A percentile compares a stretch with the other conserved stretches of the same genome.
Evolutionary conservation across 2,113 vertebrate genomes (phyloP).

Genomic region (Atractosteus spatula): DNA sequence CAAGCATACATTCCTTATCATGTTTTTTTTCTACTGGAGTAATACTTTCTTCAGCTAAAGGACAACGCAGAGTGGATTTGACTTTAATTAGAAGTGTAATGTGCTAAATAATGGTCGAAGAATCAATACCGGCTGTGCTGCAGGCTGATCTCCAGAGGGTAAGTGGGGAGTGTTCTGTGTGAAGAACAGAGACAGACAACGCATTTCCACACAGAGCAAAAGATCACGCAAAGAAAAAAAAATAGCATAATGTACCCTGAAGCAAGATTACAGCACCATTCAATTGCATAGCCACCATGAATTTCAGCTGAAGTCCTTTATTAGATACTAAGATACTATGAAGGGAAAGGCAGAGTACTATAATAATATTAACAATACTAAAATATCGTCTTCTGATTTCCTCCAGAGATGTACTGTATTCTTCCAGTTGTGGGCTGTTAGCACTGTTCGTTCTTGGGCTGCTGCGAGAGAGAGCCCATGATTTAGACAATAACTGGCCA

Average conservation of each 20-base stretch:
- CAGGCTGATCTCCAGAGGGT: not conserved
- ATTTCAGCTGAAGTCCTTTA: too few relatives aligned
- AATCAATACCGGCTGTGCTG: not conserved
- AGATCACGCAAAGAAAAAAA: not conserved
- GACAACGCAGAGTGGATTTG: not conserved
- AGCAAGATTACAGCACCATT: not conserved
- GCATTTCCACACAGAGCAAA: not conserved
- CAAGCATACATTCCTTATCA: not conserved
- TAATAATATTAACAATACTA: too few relatives aligned
- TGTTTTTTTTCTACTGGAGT: not conserved
- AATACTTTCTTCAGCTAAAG: not conserved
- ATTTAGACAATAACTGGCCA: slow-evolving; percentile 27
- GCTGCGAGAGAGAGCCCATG: slow-evolving; percentile 13
- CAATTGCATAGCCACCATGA: not conserved
- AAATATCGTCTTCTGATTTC: not conserved
- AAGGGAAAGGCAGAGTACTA: too few relatives aligned
- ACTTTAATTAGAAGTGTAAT: slow-evolving; percentile 23
- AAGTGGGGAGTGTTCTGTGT: not conserved
- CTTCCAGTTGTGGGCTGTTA: not conserved
- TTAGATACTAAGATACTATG: too few relatives aligned
- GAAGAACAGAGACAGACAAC: not conserved
- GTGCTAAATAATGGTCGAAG: slow-evolving; percentile 13
- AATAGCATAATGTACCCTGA: not conserved
- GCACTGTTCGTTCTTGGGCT: slow-evolving; percentile 21
- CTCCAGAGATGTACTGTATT: not conserved